Percentiles rank a stretch among this genome's conserved stretches.
These are phyloP conservation scores for Ascaphus truei DNA, from an alignment of 2,113 vertebrate species.

Conservation along the genomic window DNA sequence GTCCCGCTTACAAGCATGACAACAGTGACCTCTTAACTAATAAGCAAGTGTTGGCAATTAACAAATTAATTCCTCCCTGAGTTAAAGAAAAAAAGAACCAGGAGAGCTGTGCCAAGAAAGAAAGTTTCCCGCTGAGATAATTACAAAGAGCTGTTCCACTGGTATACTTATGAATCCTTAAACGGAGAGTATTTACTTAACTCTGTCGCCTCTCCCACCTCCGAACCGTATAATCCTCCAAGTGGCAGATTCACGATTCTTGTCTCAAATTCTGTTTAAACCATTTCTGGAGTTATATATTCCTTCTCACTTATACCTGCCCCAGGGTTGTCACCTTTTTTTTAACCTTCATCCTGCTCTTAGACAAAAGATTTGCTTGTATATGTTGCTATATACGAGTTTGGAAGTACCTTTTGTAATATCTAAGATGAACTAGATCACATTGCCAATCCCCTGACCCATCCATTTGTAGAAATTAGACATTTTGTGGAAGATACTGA, in stretches of 20 bases:
- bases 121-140: slow-evolving; percentile 22
- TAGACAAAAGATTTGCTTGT: neutral
- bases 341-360: neutral
- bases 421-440: no score
- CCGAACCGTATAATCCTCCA: no score
- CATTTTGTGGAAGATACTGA: no score
- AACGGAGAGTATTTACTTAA: neutral
- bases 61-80: slow-evolving; percentile 21
- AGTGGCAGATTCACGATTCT: no score
- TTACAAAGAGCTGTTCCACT: slow-evolving; percentile 12
- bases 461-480: no score
- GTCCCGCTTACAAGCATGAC: neutral
- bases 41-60: slow-evolving; percentile 11
- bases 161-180: neutral
- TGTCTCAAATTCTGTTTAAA: neutral
- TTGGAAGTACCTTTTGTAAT: no score
- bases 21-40: slow-evolving; percentile 12
- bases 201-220: neutral
- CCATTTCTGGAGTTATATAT: slow-evolving; percentile 11
- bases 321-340: neutral
- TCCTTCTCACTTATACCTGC: neutral
- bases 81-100: neutral
- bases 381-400: neutral
- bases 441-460: no score
- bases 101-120: neutral